These are phyloP conservation scores for Epinotia nisella DNA, from an alignment of 2,888 invertebrate genomes.

Conservation along the genomic window DNA sequence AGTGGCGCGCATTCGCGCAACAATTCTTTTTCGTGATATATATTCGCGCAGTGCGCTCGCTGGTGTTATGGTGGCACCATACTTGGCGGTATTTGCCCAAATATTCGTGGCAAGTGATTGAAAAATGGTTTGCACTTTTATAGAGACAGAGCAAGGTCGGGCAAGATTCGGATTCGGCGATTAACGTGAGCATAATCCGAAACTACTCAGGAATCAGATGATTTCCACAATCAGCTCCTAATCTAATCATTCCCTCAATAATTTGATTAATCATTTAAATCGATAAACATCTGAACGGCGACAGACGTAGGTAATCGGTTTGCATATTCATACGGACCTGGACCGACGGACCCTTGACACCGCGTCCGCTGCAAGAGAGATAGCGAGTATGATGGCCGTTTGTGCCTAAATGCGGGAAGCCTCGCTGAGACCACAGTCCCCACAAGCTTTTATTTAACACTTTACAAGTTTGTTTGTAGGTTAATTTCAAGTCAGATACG, in stretches of 20 bases:
- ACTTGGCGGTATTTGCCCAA: too few species aligned
- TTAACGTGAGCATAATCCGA: background rate
- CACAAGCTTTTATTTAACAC: too few species aligned
- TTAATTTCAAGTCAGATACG: too few species aligned
- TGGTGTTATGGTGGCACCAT: too few species aligned
- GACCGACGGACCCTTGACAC: conserved; percentile 51
- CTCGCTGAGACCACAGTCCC: background rate
- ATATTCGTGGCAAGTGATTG: too few species aligned
- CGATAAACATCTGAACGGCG: conserved; percentile 42
- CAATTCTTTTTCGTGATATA: too few species aligned
- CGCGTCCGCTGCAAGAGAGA: conserved; percentile 48
- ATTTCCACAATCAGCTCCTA: conserved; percentile 12
- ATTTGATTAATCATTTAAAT: conserved; percentile 20
- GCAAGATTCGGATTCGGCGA: background rate
- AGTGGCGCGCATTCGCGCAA: too few species aligned
- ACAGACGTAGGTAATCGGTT: conserved; percentile 54
- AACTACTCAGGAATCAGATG: background rate
- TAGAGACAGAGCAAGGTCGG: too few species aligned
- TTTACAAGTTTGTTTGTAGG: too few species aligned
- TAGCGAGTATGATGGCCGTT: background rate
- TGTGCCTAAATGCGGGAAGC: background rate
- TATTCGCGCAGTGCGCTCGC: too few species aligned
- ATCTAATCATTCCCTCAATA: conserved; percentile 26
- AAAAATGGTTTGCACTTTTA: too few species aligned
- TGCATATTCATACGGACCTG: conserved; percentile 56